Evolutionary conservation across 1,140 invertebrate species (phyloP), one percentile per base, ranked within the genome.

Genomic region (Microplitis demolitor): DNA sequence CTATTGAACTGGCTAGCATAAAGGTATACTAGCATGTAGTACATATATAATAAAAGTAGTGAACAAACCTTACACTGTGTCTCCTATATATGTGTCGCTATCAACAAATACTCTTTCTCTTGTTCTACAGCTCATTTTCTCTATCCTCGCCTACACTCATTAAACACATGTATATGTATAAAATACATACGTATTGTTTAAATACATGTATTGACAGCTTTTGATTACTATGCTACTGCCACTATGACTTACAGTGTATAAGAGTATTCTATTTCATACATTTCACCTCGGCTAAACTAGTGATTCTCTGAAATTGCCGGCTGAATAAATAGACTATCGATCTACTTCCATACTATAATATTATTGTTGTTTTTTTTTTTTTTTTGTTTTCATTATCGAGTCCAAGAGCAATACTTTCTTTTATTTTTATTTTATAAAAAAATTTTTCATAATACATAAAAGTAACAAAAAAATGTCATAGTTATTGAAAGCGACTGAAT

Each of bases 321-420:
- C 31, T 13, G 31, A 9, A 62, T 66, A 50, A 24, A 51, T 50
- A 66, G 5, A 66, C 45, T 66, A 66, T 66, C 63, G 63, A 66
- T 51, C 63, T 9, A 4, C 51, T 3, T 70, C 5, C 62, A 14
- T 60, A 45, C 8, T 24, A 8, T 64, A 64, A 11, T 51, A 35
- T 45, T 16, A 31, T 51, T 14, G n/a, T 66, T n/a, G 4, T 3
- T 53, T 68, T 68, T 34, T 56, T 68, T 35, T 58, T 13, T 56
- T 68, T 68, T 34, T 56, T 68, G 34, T 58, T 13, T 56, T 68
- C 31, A 34, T 34, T 34, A 24, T 24, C 24, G 24, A 24, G 24
- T 24, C 24, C 24, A 24, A 24, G 24, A 24, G 24, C 24, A 24
- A 24, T 24, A 24, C 24, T 24, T 61, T 33, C 33, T 35, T 13